These are phyloP conservation scores for Lingula anatina DNA, from an alignment of 2,888 invertebrate species.

Conservation along the genomic window DNA sequence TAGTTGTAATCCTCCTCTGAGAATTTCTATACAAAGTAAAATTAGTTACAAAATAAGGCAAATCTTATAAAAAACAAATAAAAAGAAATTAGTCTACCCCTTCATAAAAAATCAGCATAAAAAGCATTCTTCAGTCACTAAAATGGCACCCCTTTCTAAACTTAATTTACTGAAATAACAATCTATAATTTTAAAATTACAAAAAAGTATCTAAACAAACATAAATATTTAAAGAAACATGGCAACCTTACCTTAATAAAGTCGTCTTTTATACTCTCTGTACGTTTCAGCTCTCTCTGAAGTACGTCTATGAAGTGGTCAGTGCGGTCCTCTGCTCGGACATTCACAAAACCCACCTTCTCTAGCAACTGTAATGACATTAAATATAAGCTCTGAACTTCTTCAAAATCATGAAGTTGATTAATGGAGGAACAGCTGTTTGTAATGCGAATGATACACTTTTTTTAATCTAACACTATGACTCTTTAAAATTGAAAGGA, in stretches of 20 bases:
- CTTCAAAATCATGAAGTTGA: no score
- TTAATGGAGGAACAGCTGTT: no score
- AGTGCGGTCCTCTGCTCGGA: slow-evolving; percentile 56
- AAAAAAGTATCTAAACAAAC: not conserved
- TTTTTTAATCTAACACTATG: no score
- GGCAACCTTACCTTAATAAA: slow-evolving; percentile 48
- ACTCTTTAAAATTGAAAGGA: no score
- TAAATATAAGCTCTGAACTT: no score
- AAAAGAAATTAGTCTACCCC: not conserved
- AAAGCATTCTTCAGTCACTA: not conserved
- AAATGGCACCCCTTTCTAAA: not conserved
- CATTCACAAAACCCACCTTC: slow-evolving; percentile 55
- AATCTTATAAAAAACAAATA: slow-evolving; percentile 3
- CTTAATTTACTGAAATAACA: no score
- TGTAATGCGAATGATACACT: no score
- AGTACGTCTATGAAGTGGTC: slow-evolving; percentile 55
- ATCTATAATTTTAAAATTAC: no score
- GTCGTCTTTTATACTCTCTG: slow-evolving; percentile 51
- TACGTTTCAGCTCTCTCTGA: slow-evolving; percentile 52
- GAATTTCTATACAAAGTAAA: slow-evolving; percentile 50
- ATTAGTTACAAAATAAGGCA: not conserved
- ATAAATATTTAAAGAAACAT: not conserved
- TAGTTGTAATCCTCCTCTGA: slow-evolving; percentile 54
- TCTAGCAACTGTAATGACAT: slow-evolving; percentile 48
- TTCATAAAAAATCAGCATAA: not conserved